Evolutionary conservation across 1,140 invertebrate genomes (phyloP).

Genomic region (Drosophila hydei): DNA sequence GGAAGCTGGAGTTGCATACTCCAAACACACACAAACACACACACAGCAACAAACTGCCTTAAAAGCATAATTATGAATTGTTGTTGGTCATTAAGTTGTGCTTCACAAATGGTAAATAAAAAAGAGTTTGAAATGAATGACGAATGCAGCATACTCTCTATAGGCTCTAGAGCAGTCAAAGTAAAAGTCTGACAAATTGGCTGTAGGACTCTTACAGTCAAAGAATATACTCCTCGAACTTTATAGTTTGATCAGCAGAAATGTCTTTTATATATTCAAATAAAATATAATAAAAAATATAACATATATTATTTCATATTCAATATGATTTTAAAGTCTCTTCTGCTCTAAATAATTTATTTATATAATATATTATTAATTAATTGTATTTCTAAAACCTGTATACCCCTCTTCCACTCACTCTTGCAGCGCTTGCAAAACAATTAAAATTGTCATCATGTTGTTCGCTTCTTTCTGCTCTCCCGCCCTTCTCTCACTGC

Average conservation of each 20-base stretch:
- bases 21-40: not conserved
- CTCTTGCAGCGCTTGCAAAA: not conserved
- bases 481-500: not conserved
- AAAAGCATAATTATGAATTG: constrained; percentile 51
- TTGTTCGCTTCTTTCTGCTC: constrained; percentile 14
- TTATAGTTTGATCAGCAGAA: too few species aligned
- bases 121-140: not conserved
- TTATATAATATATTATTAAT: not conserved
- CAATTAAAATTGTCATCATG: constrained; percentile 38
- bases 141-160: not conserved
- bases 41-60: constrained; percentile 9
- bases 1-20: constrained; percentile 25
- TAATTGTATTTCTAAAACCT: not conserved
- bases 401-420: not conserved
- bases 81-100: constrained; percentile 33
- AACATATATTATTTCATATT: too few species aligned
- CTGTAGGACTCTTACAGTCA: too few species aligned
- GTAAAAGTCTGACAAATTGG: not conserved
- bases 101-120: constrained; percentile 19
- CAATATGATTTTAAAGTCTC: too few species aligned
- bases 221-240: too few species aligned
- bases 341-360: too few species aligned
- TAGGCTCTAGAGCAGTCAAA: not conserved
- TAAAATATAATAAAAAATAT: too few species aligned
- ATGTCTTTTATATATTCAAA: too few species aligned